Evolutionary conservation across 2,113 vertebrate genomes (phyloP).

Genomic region (Mustela lutreola): DNA sequence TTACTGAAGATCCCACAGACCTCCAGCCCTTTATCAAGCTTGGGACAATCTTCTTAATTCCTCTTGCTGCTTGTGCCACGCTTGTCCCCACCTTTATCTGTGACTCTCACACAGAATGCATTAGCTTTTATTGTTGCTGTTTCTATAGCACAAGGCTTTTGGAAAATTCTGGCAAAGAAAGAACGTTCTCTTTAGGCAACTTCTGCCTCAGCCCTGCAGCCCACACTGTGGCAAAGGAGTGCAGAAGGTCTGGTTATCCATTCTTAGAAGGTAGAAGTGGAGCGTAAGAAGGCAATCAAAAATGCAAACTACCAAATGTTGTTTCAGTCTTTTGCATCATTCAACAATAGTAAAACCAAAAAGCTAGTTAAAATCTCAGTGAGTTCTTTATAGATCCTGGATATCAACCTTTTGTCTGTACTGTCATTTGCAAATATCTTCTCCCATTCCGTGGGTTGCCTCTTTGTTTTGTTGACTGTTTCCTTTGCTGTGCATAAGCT

Average conservation of each 20-base stretch:
- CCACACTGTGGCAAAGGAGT: background rate
- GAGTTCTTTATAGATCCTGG: background rate
- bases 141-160: background rate
- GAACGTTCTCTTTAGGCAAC: background rate
- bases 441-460: too few relatives aligned
- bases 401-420: too few relatives aligned
- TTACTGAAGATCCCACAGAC: background rate
- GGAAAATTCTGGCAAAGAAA: background rate
- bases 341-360: background rate
- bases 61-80: background rate
- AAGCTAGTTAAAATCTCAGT: background rate
- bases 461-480: too few relatives aligned
- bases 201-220: background rate
- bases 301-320: background rate
- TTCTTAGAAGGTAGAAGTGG: background rate
- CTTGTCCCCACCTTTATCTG: background rate
- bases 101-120: background rate
- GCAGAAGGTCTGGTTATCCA: background rate
- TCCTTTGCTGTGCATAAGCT: too few relatives aligned
- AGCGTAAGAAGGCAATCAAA: background rate
- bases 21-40: background rate
- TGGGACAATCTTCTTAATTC: background rate
- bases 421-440: too few relatives aligned
- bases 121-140: background rate
- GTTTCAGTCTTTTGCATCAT: background rate